phyloP scores from a whole-genome alignment of 2,113 vertebrate genomes.

The Syrmaticus mikado region DNA sequence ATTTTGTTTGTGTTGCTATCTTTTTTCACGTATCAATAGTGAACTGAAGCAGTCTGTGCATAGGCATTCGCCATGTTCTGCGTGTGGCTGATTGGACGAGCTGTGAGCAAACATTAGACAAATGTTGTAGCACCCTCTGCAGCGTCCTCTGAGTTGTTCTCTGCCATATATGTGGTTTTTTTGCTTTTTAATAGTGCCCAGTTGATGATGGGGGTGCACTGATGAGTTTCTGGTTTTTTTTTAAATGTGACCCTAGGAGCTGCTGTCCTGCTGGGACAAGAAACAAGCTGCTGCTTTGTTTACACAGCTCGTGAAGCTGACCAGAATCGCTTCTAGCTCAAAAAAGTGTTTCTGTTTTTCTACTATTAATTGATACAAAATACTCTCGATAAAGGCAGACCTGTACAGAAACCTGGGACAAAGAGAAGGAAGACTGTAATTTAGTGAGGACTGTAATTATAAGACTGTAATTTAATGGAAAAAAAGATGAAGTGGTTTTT shows the following conservation, averaged over 20 bases:
- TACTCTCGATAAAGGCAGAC: neutral
- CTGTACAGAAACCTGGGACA: neutral
- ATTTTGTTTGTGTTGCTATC: neutral
- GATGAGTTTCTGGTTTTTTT: neutral
- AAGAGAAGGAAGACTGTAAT: neutral
- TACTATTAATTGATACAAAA: neutral
- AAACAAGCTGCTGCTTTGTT: neutral
- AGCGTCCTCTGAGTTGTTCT: neutral
- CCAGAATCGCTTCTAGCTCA: neutral
- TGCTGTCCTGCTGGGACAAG: neutral
- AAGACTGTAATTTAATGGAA: neutral
- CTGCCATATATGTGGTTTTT: neutral
- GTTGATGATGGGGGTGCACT: neutral
- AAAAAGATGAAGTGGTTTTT: neutral
- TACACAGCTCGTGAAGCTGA: neutral
- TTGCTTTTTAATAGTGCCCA: neutral
- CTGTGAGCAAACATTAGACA: conserved; percentile 1
- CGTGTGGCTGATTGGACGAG: neutral
- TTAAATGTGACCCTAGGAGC: neutral
- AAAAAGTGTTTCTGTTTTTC: neutral
- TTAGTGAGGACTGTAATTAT: neutral
- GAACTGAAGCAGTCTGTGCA: neutral
- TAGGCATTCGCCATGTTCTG: conserved; percentile 1
- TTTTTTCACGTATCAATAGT: neutral
- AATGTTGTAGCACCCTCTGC: neutral